Percentiles rank a stretch among this genome's conserved stretches.
phyloP scores from a whole-genome alignment of 2,888 invertebrate species.

The Capitulum mitella region DNA sequence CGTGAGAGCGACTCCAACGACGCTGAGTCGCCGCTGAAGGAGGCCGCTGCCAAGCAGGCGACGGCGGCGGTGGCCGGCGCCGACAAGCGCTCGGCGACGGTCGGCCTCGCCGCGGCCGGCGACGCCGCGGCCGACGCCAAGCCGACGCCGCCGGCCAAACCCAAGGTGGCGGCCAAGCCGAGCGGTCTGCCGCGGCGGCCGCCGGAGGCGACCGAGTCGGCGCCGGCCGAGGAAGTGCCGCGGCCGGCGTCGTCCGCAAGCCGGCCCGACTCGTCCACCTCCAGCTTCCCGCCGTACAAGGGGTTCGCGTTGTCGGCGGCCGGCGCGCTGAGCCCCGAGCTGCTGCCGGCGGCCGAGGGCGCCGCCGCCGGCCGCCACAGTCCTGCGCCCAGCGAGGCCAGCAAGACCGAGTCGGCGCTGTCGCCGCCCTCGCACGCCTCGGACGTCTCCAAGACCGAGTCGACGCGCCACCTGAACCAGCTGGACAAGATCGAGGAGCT shows the following conservation, averaged over 20 bases:
- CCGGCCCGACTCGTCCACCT: constrained; percentile 39
- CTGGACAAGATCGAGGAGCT: constrained; percentile 23
- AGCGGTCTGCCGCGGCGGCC: constrained; percentile 34
- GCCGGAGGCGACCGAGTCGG: constrained; percentile 31
- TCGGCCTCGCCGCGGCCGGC: constrained; percentile 28
- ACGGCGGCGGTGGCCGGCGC: background rate
- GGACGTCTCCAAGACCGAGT: constrained; percentile 40
- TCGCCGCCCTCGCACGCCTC: constrained; percentile 39
- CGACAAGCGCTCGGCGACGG: constrained; percentile 30
- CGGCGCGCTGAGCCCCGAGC: constrained; percentile 37
- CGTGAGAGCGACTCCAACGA: constrained; percentile 26
- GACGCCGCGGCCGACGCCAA: constrained; percentile 26
- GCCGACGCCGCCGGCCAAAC: constrained; percentile 31
- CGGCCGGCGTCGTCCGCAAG: constrained; percentile 37
- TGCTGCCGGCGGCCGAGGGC: constrained; percentile 38
- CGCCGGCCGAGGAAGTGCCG: constrained; percentile 31
- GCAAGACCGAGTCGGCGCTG: constrained; percentile 40
- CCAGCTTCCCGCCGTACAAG: constrained; percentile 37
- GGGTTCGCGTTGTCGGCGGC: constrained; percentile 38
- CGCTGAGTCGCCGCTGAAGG: constrained; percentile 6
- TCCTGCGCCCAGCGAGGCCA: constrained; percentile 40
- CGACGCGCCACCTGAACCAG: constrained; percentile 37
- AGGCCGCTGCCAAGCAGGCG: background rate
- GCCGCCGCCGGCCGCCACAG: constrained; percentile 39
- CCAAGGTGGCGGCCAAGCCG: constrained; percentile 28